Evolutionary conservation across 2,113 vertebrate genomes (phyloP).

Genomic region (Tauraco erythrolophus): DNA sequence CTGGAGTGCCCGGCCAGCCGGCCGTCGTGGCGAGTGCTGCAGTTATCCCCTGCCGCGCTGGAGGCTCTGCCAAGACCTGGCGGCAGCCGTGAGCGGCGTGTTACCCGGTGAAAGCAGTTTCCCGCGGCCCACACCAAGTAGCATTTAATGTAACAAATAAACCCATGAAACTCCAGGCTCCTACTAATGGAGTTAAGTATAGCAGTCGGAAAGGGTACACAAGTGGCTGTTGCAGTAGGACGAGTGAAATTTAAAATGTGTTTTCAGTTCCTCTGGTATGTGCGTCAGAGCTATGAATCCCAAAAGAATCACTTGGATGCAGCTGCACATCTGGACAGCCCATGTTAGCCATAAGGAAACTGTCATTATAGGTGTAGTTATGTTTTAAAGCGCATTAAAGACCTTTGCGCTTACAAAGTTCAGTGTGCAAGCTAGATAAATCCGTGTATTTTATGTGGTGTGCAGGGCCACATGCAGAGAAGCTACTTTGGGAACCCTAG

Average conservation of each 20-base stretch:
- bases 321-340: not conserved
- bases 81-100: too few relatives aligned
- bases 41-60: rapidly evolving
- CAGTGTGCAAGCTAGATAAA: not conserved
- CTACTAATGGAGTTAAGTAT: not conserved
- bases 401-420: rapidly evolving
- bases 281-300: not conserved
- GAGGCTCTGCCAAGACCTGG: too few relatives aligned
- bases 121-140: not conserved
- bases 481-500: not conserved
- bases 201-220: not conserved
- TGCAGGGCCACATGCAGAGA: not conserved
- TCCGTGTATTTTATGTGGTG: not conserved
- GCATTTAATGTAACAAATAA: not conserved
- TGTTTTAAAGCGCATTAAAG: not conserved
- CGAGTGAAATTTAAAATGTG: not conserved
- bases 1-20: not conserved
- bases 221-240: not conserved
- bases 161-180: not conserved
- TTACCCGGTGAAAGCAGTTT: not conserved
- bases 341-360: not conserved
- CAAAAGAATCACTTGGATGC: not conserved
- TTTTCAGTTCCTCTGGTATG: not conserved
- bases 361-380: not conserved
- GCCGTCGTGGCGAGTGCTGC: rapidly evolving